Percentiles rank a stretch among this genome's conserved stretches.
Conservation (phyloP, 2,113 vertebrate species). For the Pogonocichla stellata region DNA sequence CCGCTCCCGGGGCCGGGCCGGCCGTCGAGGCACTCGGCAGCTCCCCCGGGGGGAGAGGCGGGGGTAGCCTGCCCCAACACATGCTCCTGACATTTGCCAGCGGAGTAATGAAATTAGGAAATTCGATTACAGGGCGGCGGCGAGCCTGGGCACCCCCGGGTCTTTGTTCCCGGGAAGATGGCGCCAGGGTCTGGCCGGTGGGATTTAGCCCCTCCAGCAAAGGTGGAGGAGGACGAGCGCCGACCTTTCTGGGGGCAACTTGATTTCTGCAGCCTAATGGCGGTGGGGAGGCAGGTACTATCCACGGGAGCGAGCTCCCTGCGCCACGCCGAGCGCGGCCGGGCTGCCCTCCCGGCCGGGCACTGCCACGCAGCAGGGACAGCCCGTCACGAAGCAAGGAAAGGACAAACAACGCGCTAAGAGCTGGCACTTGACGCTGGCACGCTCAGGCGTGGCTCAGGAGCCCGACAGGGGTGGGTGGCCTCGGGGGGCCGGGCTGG, state of each 20-base stretch:
- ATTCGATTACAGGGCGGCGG: conserved; percentile 52
- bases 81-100: conserved; percentile 71
- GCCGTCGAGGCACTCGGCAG: background rate
- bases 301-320: conserved; percentile 26
- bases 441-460: background rate
- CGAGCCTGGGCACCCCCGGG: background rate
- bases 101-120: conserved; percentile 72
- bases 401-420: rapidly evolving
- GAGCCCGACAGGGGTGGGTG: background rate
- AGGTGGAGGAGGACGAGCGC: background rate
- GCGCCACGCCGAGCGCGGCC: background rate
- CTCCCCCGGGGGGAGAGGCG: background rate
- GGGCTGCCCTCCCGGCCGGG: background rate
- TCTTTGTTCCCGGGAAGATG: conserved; percentile 66
- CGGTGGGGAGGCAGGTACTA: conserved; percentile 14
- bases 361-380: background rate
- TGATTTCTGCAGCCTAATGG: conserved; percentile 44
- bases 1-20: background rate
- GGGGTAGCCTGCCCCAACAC: conserved; percentile 39
- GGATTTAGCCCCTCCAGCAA: conserved; percentile 55
- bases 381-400: rapidly evolving
- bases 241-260: conserved; percentile 47
- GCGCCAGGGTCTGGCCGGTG: background rate
- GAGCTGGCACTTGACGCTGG: background rate
- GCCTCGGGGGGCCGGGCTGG: background rate